Percentiles rank a stretch among this genome's conserved stretches.
Conservation (phyloP, 2,797 vertebrate genomes). For the Sebastes miniatus region DNA sequence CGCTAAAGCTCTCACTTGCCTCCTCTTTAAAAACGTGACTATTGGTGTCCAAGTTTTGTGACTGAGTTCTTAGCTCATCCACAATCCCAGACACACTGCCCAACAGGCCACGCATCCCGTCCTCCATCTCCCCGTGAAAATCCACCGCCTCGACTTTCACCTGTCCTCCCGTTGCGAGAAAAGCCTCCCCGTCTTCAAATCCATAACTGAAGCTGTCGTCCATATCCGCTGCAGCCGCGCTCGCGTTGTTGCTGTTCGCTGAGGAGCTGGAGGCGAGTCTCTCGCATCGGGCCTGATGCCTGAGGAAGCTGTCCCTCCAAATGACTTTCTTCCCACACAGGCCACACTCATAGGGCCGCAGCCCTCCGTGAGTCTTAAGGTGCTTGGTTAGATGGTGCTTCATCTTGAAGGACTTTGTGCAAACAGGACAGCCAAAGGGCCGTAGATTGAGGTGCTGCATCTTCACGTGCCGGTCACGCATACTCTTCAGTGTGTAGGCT, state of each 20-base stretch:
- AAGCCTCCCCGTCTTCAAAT: slow-evolving; percentile 68
- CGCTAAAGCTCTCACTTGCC: slow-evolving; percentile 67
- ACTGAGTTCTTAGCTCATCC: slow-evolving; percentile 53
- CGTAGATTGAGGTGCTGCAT: slow-evolving; percentile 97
- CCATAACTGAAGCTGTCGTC: slow-evolving; percentile 59
- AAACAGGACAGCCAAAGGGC: slow-evolving; percentile 91
- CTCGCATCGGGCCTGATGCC: slow-evolving; percentile 90
- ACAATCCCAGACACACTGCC: slow-evolving; percentile 66
- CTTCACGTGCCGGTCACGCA: slow-evolving; percentile 95
- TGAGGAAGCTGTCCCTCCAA: slow-evolving; percentile 94
- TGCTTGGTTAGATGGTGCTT: slow-evolving; percentile 97
- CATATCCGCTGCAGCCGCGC: slow-evolving; percentile 13
- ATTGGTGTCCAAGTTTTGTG: slow-evolving; percentile 27
- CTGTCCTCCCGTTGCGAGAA: slow-evolving; percentile 66
- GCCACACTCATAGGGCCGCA: slow-evolving; percentile 90
- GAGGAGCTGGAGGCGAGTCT: slow-evolving; percentile 70
- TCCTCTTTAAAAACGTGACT: slow-evolving; percentile 77
- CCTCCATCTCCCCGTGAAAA: slow-evolving; percentile 70
- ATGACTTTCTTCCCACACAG: slow-evolving; percentile 93
- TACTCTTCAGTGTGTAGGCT: slow-evolving; percentile 93
- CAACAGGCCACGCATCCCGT: slow-evolving; percentile 67
- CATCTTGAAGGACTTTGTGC: slow-evolving; percentile 96
- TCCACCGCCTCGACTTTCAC: slow-evolving; percentile 81
- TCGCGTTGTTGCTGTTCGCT: not conserved
- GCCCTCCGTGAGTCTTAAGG: slow-evolving; percentile 93